phyloP scores from a whole-genome alignment of 2,113 vertebrate species.

The Misgurnus mizolepis region DNA sequence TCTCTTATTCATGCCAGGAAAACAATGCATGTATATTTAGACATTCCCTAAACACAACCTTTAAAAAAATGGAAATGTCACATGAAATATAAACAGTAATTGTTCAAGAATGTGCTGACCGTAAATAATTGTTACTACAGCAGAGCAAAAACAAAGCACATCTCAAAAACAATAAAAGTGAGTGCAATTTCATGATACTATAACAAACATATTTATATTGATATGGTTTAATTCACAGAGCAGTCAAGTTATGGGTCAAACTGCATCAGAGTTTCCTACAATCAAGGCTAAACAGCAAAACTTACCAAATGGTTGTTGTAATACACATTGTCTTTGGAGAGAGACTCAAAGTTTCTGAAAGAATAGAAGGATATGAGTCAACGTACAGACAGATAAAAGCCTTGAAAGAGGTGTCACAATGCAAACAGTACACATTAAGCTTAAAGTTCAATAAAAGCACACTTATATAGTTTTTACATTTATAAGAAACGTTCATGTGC shows the following conservation, averaged over 20 bases:
- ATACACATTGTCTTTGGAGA: constrained; percentile 90
- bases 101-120: not conserved
- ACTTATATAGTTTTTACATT: not conserved
- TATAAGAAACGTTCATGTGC: not conserved
- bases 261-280: constrained; percentile 15
- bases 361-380: constrained; percentile 49
- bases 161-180: not conserved
- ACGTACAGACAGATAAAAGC: not conserved
- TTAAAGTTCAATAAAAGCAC: not conserved
- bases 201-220: not conserved
- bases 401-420: not conserved
- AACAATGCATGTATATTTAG: not conserved
- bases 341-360: constrained; percentile 85
- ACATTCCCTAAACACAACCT: not conserved
- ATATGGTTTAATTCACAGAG: not conserved
- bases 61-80: constrained; percentile 13
- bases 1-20: not conserved
- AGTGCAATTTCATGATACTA: not conserved
- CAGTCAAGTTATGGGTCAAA: not conserved
- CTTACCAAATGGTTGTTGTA: constrained; percentile 94
- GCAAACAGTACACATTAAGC: not conserved
- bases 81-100: not conserved
- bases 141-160: not conserved
- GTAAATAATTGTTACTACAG: not conserved
- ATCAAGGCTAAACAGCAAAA: constrained; percentile 35